Percentiles rank a stretch among this genome's conserved stretches.
phyloP scores from a whole-genome alignment of 2,113 vertebrate species.

The Tachysurus vachellii region DNA sequence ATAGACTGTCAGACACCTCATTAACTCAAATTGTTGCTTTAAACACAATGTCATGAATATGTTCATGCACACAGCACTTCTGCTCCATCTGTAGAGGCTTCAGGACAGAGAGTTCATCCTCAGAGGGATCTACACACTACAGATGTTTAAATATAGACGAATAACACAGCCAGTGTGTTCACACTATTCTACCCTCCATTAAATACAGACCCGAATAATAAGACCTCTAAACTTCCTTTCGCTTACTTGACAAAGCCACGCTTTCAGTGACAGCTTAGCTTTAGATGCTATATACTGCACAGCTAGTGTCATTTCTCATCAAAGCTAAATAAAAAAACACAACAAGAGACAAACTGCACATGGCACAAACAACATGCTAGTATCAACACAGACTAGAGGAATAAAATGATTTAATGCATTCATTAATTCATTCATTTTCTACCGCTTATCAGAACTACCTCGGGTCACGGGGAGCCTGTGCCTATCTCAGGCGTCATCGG shows the following conservation, averaged over 20 bases:
- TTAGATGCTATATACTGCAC: not conserved
- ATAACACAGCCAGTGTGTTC: not conserved
- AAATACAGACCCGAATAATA: not conserved
- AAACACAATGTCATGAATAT: slow-evolving; percentile 59
- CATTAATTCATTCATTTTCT: too few relatives aligned
- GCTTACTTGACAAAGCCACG: not conserved
- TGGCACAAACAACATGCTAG: not conserved
- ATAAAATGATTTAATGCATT: too few relatives aligned
- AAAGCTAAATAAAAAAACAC: not conserved
- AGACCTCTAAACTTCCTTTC: not conserved
- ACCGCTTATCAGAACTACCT: too few relatives aligned
- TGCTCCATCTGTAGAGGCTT: slow-evolving; percentile 34
- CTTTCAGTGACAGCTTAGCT: not conserved
- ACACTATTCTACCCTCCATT: slow-evolving; percentile 16
- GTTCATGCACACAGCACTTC: slow-evolving; percentile 39
- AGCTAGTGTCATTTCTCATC: not conserved
- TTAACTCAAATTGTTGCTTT: slow-evolving; percentile 64
- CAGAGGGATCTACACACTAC: not conserved
- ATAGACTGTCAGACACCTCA: slow-evolving; percentile 64
- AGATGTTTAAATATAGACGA: slow-evolving; percentile 28
- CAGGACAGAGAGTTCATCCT: not conserved
- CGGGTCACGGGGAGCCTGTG: too few relatives aligned
- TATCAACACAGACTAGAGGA: not conserved
- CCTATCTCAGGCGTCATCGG: too few relatives aligned
- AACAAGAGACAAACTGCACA: not conserved